Conservation (phyloP, 1,140 invertebrate genomes). For the Cydia strobilella region DNA sequence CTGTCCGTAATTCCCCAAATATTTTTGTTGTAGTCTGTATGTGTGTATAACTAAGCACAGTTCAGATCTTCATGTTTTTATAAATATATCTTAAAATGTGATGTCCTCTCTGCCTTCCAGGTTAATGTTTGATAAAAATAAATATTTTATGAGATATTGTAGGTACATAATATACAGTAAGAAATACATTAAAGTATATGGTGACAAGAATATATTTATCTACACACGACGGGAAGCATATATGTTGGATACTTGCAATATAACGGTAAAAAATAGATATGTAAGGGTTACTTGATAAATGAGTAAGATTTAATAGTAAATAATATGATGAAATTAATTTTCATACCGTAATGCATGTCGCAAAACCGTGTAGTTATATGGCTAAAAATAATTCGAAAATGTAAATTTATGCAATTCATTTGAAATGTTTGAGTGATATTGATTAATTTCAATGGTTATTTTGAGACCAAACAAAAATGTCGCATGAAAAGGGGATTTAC, state of each 20-base stretch:
- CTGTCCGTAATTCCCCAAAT: constrained; percentile 2
- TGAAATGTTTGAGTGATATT: constrained; percentile 21
- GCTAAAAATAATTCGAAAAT: not conserved
- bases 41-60: constrained; percentile 10
- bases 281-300: not conserved
- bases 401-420: not conserved
- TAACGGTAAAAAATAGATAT: constrained; percentile 4
- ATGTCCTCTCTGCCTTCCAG: constrained; percentile 15
- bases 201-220: not conserved
- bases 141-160: constrained; percentile 27
- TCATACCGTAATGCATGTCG: not conserved
- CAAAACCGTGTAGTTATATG: not conserved
- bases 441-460: constrained; percentile 25
- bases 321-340: not conserved
- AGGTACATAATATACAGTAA: constrained; percentile 23
- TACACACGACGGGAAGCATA: constrained; percentile 7
- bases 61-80: constrained; percentile 4
- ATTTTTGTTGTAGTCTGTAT: not conserved
- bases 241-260: constrained; percentile 12
- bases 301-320: not conserved
- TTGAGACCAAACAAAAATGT: not conserved
- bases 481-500: not conserved
- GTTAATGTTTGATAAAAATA: constrained; percentile 28
- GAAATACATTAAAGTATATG: constrained; percentile 8
- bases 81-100: constrained; percentile 23